Base-by-base conservation (phyloP, 2,888 invertebrate species). In the Leptarthrus brevirostris region DNA sequence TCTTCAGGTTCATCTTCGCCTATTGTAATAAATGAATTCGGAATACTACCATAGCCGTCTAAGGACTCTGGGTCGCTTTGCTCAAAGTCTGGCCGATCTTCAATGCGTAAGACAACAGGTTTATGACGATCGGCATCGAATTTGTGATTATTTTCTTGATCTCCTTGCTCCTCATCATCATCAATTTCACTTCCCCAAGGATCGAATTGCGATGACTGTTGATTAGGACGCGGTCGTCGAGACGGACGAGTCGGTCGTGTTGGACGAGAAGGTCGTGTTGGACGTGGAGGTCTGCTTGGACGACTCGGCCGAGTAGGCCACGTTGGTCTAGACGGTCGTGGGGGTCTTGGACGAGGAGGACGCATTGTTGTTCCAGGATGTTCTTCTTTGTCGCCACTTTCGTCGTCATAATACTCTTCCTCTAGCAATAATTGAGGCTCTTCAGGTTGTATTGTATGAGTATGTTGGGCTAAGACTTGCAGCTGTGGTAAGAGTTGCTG, bases 381-480 rank as follows among this genome's bases (percentile, higher is more conserved):
- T 4, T 44, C 44, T 14, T 44, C 44, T 12, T 14, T 44, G n/a
- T 44, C 44, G n/a, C n/a, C n/a, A n/a, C n/a, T n/a, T 44, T 69
- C 49, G 26, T 44, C 47, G 22, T 66, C 66, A 10, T 1, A 6
- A 49, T 14, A 4, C 3, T 47, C 16, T 22, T 26, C 54, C 1
- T 61, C 61, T 40, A 61, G 20, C 20, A 61, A n/a, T 34, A 40
- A 30, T 20, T 61, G 36, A 8, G 56, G 30, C 34, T 36, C 36
- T 49, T 26, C 47, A 2, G 64, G 72, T 40, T 72, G 16, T 22
- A 76, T 70, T 5, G 71, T 76, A 34, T 76, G 76, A 1, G 74
- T 74, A 22, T 76, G 76, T 24, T 76, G 74, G 18, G 76, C 76
- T 10, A 76, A 54, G 3, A 76, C 71, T 53, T 74, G 74, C 8